phyloP scores from a whole-genome alignment of 2,888 invertebrate genomes.

The Baronia brevicornis region DNA sequence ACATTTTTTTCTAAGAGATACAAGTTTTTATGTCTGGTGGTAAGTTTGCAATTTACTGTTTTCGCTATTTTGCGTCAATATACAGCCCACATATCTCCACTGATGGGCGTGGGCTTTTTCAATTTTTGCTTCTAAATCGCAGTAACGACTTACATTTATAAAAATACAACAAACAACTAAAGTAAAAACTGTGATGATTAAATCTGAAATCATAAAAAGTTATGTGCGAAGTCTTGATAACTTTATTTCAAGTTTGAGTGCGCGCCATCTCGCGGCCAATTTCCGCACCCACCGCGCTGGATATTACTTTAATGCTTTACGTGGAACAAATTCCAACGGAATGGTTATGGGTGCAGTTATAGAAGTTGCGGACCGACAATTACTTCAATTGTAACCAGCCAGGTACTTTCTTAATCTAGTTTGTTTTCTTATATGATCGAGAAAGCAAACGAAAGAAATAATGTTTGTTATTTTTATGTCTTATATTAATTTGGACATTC shows the following conservation, averaged over 20 bases:
- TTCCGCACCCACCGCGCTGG: slow-evolving; percentile 41
- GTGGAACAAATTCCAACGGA: slow-evolving; percentile 41
- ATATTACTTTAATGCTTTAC: slow-evolving; percentile 56
- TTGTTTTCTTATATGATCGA: slow-evolving; percentile 34
- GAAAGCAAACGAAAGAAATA: too few species aligned
- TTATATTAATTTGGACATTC: too few species aligned
- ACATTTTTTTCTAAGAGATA: too few species aligned
- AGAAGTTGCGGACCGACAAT: slow-evolving; percentile 50
- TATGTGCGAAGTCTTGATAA: slow-evolving; percentile 46
- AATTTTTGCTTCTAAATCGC: slow-evolving; percentile 11
- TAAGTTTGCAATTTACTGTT: too few species aligned
- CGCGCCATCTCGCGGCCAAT: slow-evolving; percentile 57
- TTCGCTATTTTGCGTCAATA: too few species aligned
- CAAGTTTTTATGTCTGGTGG: too few species aligned
- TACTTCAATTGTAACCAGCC: slow-evolving; percentile 46
- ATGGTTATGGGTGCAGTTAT: slow-evolving; percentile 50
- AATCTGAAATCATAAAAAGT: slow-evolving; percentile 33
- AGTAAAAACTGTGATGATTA: slow-evolving; percentile 18
- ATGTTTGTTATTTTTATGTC: too few species aligned
- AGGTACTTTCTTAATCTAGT: slow-evolving; percentile 30
- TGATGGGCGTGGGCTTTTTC: too few species aligned
- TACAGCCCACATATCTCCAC: too few species aligned
- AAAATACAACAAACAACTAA: slow-evolving; percentile 11
- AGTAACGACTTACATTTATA: slow-evolving; percentile 12
- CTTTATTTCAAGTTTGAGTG: slow-evolving; percentile 50